Base-by-base conservation (phyloP, 2,888 invertebrate species). In the Troides oblongomaculatus region DNA sequence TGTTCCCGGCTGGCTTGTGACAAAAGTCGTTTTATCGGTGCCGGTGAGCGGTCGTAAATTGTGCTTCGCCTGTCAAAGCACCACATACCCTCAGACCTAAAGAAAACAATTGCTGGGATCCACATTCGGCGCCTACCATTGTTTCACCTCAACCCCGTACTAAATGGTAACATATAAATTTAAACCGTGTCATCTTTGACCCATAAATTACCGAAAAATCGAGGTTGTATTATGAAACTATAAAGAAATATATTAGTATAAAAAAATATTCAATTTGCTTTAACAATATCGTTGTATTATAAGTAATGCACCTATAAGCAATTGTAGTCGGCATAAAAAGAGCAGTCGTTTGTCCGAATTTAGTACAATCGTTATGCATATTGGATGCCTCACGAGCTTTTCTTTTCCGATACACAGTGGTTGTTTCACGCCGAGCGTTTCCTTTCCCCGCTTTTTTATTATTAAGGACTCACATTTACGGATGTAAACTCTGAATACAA, bases 331-430 rank as follows among this genome's bases (percentile, higher is more conserved):
- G 78, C 82, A 77, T 81, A 85, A 87, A 87, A 83, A 81, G 84
- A 81, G 78, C 82, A 79, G 79, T 83, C 84, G 21, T 82, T 83
- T 78, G 79, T 80, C 79, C 87, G 88, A 90, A 90, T 89, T 89
- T 88, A 89, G 85, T 87, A 87, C 88, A 87, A 88, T 87, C 87
- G 87, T 88, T 89, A 89, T 90, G 89, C 89, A 90, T 89, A 90
- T 88, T 89, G 87, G 82, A 88, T 82, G 85, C 82, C 81, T 80
- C 83, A 83, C 83, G 85, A 85, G 86, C 82, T 83, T 86, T 86
- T 86, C 86, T 90, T 89, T 89, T 81, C 82, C 88, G 80, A 88
- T 89, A 89, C 90, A 89, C 87, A 87, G 80, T 82, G 84, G 81
- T 79, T 83, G 81, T 86, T 90, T 81, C 80, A 79, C 69, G 72